phyloP scores from a whole-genome alignment of 2,888 invertebrate genomes.

The Pteria penguin region DNA sequence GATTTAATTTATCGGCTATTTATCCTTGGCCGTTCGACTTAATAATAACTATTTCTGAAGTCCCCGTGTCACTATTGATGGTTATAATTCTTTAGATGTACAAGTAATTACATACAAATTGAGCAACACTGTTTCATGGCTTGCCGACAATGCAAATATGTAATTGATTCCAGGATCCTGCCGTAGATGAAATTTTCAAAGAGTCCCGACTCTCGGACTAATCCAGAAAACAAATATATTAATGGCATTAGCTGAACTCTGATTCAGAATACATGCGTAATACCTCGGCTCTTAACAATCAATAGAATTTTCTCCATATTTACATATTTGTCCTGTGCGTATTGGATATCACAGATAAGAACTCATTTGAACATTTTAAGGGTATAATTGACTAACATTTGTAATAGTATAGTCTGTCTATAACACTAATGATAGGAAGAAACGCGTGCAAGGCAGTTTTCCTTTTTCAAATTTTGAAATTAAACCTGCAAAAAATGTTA shows the following conservation, averaged over 20 bases:
- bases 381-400: background rate
- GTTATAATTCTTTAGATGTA: too few relatives aligned
- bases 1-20: too few relatives aligned
- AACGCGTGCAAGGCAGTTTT: background rate
- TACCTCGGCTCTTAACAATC: too few relatives aligned
- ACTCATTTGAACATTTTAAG: background rate
- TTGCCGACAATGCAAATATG: too few relatives aligned
- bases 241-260: background rate
- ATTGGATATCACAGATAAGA: background rate
- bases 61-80: too few relatives aligned
- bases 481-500: background rate
- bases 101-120: too few relatives aligned
- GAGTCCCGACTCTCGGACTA: background rate
- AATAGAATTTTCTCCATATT: too few relatives aligned
- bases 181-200: background rate
- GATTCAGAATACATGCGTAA: background rate
- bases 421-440: background rate
- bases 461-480: background rate
- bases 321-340: too few relatives aligned
- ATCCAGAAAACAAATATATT: background rate
- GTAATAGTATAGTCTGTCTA: background rate
- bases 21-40: too few relatives aligned
- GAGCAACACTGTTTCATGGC: too few relatives aligned
- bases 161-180: background rate
- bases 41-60: too few relatives aligned